Base-by-base conservation (phyloP, 2,888 invertebrate species). In the Xestia rhomboidea region DNA sequence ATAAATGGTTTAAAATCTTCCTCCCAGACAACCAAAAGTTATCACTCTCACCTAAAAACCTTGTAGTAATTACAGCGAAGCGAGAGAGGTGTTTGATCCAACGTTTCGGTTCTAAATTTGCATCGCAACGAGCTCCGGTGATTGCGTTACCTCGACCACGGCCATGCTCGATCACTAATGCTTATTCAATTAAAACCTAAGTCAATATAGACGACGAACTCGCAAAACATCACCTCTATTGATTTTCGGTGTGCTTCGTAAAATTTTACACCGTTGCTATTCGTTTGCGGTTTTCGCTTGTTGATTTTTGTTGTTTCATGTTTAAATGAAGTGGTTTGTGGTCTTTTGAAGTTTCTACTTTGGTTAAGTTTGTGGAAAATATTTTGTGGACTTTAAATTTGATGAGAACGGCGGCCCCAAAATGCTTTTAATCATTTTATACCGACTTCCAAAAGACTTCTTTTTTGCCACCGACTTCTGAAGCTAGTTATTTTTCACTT, bases 41-140 rank as follows among this genome's bases (percentile, higher is more conserved):
- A 30, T 54, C 66, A 75, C 13, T 51, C 60, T 63, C 44, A 27
- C 38, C 57, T 44, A 67, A 82, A 77, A 82, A 73, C 68, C 73
- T 84, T 69, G n/a, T 68, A 44, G 34, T 81, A 81, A 89, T 87
- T 81, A 89, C 38, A 70, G 41, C 41, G 66, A 46, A 68, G 54
- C 68, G 66, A 21, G 38, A 78, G 69, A 81, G 73, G 73, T 81
- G 84, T 87, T 82, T 81, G 79, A 87, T 83, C 75, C 68, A 76
- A 44, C 74, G 68, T 73, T 82, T 83, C 77, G 78, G 85, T 88
- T 86, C 64, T 60, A 68, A 88, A 95, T 95, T 94, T 93, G 93
- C 94, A 95, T 94, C 90, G 91, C 93, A 93, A 95, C 91, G 92
- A 94, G 90, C 83, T 79, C 68, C 88, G 86, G 84, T 93, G 91